Base-by-base conservation (phyloP, 2,797 vertebrate genomes). In the Macroramphosus scolopax region DNA sequence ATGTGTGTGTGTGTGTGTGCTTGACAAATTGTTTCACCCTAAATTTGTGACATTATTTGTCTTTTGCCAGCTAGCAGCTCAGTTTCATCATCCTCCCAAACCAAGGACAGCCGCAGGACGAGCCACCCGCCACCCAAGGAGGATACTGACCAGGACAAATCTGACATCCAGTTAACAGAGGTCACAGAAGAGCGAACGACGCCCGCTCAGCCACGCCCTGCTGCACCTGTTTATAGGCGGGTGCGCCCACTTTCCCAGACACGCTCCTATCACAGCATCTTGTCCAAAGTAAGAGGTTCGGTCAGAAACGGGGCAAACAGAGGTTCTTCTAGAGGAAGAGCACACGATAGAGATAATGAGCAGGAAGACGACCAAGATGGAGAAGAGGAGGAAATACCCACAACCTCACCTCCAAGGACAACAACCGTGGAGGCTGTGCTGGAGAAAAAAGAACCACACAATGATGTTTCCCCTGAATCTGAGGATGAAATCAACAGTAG, bases 261-360 rank as follows among this genome's bases (percentile, higher is more conserved):
- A 36, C 87, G 88, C 22, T 80, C 92, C 6, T 79, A 91, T 50
- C 92, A 92, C 58, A 85, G 85, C 62, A 82, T 89, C 33, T 86
- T 91, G 32, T 84, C 89, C 20, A 81, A 87, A 4, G 85, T 89
- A 15, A 90, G 91, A 72, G 84, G 78, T 1, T 84, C 90, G 5
- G 33, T 75, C 45, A 89, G 59, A 61, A 85, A 78, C 3, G 67
- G 68, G 0, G 17, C 16, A 11, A 61, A 59, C 33, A 77, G 47
- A 17, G 51, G 42, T 15, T 87, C 67, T 12, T 72, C 43, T 13
- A 80, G 43, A 52, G 51, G 10, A 53, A 75, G 62, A 73, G 45
- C 20, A 37, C 72, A 63, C 55, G 52, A 67, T 18, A 78, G 30
- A 58, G 68, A 88, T n/a, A 39, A 73, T 1, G 46, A 79, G 13